These are phyloP conservation scores for Microcebus jonahi DNA, from an alignment of 2,113 vertebrate genomes.

Conservation along the genomic window DNA sequence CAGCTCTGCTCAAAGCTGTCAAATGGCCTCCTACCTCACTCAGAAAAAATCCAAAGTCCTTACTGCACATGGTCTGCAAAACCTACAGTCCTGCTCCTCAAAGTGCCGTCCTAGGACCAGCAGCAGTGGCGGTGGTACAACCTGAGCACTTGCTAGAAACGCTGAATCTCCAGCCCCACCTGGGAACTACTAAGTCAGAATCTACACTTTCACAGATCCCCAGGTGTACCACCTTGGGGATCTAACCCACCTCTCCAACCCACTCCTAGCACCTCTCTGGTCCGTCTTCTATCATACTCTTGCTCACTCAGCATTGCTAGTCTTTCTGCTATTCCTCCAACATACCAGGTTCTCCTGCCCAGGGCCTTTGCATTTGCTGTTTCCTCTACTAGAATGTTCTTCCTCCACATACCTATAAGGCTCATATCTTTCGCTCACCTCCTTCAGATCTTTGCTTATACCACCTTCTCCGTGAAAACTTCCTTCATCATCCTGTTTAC, in stretches of 20 bases:
- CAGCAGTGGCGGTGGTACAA: fast-evolving
- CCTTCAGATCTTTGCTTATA: neutral
- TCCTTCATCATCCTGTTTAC: neutral
- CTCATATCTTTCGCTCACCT: slow-evolving; percentile 4
- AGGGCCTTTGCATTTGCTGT: neutral
- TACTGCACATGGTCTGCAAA: neutral
- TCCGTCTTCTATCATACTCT: neutral
- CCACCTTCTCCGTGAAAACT: neutral
- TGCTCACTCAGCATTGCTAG: neutral
- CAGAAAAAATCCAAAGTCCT: neutral
- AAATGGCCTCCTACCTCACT: neutral
- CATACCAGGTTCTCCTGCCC: neutral
- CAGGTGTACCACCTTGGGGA: neutral
- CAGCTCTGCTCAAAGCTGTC: neutral
- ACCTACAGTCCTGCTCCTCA: neutral
- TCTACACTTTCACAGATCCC: neutral
- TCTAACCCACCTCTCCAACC: neutral
- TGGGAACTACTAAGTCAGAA: neutral
- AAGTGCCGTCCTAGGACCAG: neutral
- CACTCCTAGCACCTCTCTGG: neutral
- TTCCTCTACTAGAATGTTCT: neutral
- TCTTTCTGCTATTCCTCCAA: neutral
- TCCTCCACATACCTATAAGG: neutral
- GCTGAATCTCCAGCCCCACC: neutral
- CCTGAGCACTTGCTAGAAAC: neutral